A percentile compares a stretch with the other conserved stretches of the same genome.
Evolutionary conservation across 1,140 invertebrate genomes (phyloP).

Genomic region (Holotrichia oblita): DNA sequence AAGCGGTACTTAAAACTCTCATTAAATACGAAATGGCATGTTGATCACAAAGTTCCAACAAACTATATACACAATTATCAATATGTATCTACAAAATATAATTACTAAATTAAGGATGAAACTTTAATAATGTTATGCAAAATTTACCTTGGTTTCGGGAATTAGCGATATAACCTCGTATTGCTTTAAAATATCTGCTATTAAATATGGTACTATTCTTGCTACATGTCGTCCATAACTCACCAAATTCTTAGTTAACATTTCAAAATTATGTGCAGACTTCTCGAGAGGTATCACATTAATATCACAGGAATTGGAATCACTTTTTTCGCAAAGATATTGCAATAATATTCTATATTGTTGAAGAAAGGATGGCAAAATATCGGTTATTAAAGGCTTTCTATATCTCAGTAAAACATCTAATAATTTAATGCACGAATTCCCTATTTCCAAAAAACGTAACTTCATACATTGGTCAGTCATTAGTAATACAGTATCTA

Average conservation of each 20-base stretch:
- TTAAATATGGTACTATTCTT: constrained; percentile 55
- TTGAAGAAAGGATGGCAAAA: background rate
- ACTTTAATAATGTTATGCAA: background rate
- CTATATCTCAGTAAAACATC: background rate
- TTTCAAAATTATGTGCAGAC: constrained; percentile 55
- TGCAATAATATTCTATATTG: background rate
- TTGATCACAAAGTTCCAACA: constrained; percentile 55
- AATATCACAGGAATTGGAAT: background rate
- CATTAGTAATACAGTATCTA: background rate
- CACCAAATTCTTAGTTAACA: constrained; percentile 53
- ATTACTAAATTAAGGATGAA: constrained; percentile 45
- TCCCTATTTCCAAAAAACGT: background rate
- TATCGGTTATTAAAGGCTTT: background rate
- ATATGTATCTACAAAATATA: constrained; percentile 51
- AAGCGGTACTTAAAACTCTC: constrained; percentile 54
- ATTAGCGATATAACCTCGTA: constrained; percentile 53
- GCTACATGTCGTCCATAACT: constrained; percentile 52
- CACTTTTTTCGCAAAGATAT: background rate
- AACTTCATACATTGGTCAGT: background rate
- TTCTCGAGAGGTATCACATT: constrained; percentile 42
- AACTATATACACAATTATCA: constrained; percentile 55
- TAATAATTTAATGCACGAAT: background rate
- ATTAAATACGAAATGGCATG: constrained; percentile 55
- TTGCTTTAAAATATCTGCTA: constrained; percentile 56
- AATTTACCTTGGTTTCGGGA: constrained; percentile 54